Conservation (phyloP, 2,797 vertebrate species). For the Hemibagrus guttatus region DNA sequence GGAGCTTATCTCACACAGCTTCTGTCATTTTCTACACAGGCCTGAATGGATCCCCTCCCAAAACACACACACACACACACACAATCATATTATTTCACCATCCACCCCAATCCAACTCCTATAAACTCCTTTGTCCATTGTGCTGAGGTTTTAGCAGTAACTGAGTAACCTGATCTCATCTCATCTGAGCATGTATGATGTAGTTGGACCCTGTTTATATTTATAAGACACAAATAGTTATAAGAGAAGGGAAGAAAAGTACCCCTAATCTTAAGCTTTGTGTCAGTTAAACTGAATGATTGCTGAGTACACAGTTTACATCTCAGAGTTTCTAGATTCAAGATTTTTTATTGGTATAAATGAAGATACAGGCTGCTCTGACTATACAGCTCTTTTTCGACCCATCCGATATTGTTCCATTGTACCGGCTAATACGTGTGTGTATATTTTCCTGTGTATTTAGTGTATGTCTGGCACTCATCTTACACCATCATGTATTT, state of each 20-base stretch:
- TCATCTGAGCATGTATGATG: neutral
- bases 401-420: neutral
- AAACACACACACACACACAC: constrained; percentile 15
- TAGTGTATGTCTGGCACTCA: neutral
- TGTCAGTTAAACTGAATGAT: neutral
- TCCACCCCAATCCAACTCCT: constrained; percentile 17
- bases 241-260: neutral
- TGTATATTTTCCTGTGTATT: neutral
- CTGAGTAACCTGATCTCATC: constrained; percentile 31
- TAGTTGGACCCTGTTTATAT: neutral
- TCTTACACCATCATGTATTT: neutral
- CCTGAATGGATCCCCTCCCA: constrained; percentile 29
- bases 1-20: constrained; percentile 53
- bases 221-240: neutral
- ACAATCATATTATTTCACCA: constrained; percentile 39
- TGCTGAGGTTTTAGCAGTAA: constrained; percentile 37
- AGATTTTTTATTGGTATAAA: too few species aligned
- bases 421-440: neutral
- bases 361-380: neutral
- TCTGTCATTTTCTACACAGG: constrained; percentile 57
- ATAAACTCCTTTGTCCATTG: constrained; percentile 23
- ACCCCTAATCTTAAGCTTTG: neutral
- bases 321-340: neutral
- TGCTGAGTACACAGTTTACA: neutral
- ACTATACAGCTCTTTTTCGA: neutral